A percentile compares a stretch with the other conserved stretches of the same genome.
Conservation (phyloP, 2,888 invertebrate genomes). For the Pollenia angustigena region DNA sequence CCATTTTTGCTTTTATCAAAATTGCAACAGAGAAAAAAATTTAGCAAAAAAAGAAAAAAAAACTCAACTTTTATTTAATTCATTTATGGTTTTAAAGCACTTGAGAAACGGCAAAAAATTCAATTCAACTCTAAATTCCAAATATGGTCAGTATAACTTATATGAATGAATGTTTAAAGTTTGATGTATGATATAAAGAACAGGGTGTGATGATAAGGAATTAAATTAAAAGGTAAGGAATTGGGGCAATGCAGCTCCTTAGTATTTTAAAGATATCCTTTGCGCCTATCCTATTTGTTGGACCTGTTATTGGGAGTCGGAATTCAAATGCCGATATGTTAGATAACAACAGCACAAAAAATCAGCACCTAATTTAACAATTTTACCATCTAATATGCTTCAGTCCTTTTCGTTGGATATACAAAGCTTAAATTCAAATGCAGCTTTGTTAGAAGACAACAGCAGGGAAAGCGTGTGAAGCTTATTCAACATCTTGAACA, state of each 20-base stretch:
- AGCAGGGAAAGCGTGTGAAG: too few species aligned
- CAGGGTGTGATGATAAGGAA: slow-evolving; percentile 15
- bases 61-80: slow-evolving; percentile 46
- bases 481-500: too few species aligned
- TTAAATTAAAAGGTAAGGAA: too few species aligned
- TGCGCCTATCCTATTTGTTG: too few species aligned
- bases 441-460: too few species aligned
- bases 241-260: too few species aligned
- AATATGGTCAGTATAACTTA: slow-evolving; percentile 43
- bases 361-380: neutral
- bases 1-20: slow-evolving; percentile 51
- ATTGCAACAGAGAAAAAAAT: slow-evolving; percentile 37
- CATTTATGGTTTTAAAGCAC: slow-evolving; percentile 50
- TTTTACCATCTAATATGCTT: neutral
- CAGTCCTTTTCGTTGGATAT: too few species aligned
- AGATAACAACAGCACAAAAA: neutral
- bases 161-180: slow-evolving; percentile 11
- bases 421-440: too few species aligned
- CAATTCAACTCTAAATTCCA: slow-evolving; percentile 44
- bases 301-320: too few species aligned
- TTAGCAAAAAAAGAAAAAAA: neutral
- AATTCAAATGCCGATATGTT: too few species aligned
- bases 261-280: too few species aligned
- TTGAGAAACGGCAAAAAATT: slow-evolving; percentile 39
- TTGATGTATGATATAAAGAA: slow-evolving; percentile 3